Base-by-base conservation (phyloP, 2,888 invertebrate species). In the Dyspetes luteomarginatus region DNA sequence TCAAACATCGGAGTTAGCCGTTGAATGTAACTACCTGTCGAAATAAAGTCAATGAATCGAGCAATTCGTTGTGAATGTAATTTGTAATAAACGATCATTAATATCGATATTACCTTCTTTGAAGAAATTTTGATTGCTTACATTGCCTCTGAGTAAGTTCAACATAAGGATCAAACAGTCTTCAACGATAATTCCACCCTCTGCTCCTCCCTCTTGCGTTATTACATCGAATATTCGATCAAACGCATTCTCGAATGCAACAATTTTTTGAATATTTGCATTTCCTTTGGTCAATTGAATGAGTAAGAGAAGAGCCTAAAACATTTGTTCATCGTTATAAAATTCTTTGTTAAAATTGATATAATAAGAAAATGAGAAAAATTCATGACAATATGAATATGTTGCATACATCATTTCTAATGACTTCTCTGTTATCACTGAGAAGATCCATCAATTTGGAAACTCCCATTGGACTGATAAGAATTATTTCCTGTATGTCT, bases 221-320 rank as follows among this genome's bases (percentile, higher is more conserved):
- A 99, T 96, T 7, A 99, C 98, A 91, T 98, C 98, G 86, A 99
- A 96, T 28, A 99, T 93, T 84, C 97, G 94, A 92, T 99, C 99
- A 90, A 99, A 99, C 0, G 98, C 98, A 93, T 99, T 99, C 92
- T 99, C 99, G 92, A 99, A 99, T 0, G 99, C 99, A 0, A 99
- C 98, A 88, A 99, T 99, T 93, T 99, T 99, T 92, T 99, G 99
- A 87, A 99, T 98, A 91, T 98, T 99, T 0, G 98, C 97, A 93
- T 99, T 99, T 12, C 97, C 96, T 93, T 97, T 96, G 0, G 99
- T 99, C 86, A 99, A 92, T 88, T 98, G 97, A 83, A 97, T 97
- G 0, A 99, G 93, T 60, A 99, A 93, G 3, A 99, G 92, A 7
- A 99, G 93, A 0, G 98, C 95, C 94, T 95, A 89, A 43, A 83